Evolutionary conservation across 1,140 invertebrate species (phyloP).

Genomic region (Aphis gossypii): DNA sequence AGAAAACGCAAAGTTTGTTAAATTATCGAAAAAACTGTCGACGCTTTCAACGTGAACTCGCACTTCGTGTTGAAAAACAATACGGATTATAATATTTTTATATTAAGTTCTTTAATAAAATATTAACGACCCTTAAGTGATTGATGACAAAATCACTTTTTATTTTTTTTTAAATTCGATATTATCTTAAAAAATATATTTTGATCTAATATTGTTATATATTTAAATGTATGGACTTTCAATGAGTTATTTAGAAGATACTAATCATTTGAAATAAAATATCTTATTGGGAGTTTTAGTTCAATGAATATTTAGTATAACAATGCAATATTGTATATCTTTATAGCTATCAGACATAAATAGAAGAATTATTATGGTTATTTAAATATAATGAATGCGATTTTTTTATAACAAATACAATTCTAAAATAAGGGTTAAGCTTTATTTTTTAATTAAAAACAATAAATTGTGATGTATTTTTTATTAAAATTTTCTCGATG

Average conservation of each 20-base stretch:
- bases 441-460: not conserved
- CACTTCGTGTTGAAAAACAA: not conserved
- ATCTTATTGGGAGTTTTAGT: not conserved
- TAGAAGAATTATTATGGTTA: too few species aligned
- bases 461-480: not conserved
- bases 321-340: too few species aligned
- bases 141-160: constrained; percentile 44
- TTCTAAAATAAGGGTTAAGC: not conserved
- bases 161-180: not conserved
- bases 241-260: not conserved
- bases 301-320: not conserved
- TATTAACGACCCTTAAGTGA: constrained; percentile 38
- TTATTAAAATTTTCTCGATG: not conserved
- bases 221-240: not conserved
- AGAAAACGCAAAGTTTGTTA: constrained; percentile 31
- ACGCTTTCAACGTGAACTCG: not conserved
- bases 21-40: constrained; percentile 19
- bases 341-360: too few species aligned
- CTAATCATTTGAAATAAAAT: not conserved
- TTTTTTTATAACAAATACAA: not conserved
- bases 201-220: not conserved
- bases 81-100: not conserved
- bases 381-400: too few species aligned
- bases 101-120: not conserved
- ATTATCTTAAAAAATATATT: not conserved